Conservation (phyloP, 2,797 vertebrate genomes). For the Botia almorhae region DNA sequence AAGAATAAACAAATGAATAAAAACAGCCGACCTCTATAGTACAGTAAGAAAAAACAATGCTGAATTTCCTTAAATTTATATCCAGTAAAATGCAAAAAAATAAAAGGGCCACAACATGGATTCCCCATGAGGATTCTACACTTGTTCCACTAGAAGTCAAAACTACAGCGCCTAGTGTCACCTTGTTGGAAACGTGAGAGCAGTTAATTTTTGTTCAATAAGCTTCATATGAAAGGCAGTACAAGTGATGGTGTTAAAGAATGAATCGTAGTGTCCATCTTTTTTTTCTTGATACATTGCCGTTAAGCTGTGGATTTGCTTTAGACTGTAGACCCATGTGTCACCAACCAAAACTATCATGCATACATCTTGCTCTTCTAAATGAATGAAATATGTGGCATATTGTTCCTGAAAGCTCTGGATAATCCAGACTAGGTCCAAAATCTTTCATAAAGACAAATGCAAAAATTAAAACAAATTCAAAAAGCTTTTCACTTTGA, state of each 20-base stretch:
- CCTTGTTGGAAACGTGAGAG: constrained; percentile 47
- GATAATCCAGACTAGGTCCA: constrained; percentile 63
- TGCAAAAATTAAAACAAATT: constrained; percentile 55
- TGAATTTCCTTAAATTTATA: constrained; percentile 58
- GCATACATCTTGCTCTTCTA: constrained; percentile 53
- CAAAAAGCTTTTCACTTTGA: constrained; percentile 57
- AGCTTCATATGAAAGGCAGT: constrained; percentile 60
- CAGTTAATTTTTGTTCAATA: constrained; percentile 57
- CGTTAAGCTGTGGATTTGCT: constrained; percentile 56
- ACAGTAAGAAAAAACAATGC: constrained; percentile 69
- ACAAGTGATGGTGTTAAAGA: constrained; percentile 54
- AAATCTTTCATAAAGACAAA: constrained; percentile 61
- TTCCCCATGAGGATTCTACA: constrained; percentile 58
- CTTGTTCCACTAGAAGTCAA: constrained; percentile 55
- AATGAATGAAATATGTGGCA: constrained; percentile 49
- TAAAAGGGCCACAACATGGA: constrained; percentile 61
- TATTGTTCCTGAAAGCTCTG: constrained; percentile 66
- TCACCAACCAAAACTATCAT: constrained; percentile 50
- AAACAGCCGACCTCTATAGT: constrained; percentile 72
- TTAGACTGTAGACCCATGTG: constrained; percentile 58
- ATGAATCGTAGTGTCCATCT: constrained; percentile 40
- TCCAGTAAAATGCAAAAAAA: constrained; percentile 64
- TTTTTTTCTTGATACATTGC: constrained; percentile 50
- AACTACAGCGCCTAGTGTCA: constrained; percentile 54
- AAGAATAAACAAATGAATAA: constrained; percentile 66